Conservation (phyloP, 1,140 invertebrate species). For the Sipha flava region DNA sequence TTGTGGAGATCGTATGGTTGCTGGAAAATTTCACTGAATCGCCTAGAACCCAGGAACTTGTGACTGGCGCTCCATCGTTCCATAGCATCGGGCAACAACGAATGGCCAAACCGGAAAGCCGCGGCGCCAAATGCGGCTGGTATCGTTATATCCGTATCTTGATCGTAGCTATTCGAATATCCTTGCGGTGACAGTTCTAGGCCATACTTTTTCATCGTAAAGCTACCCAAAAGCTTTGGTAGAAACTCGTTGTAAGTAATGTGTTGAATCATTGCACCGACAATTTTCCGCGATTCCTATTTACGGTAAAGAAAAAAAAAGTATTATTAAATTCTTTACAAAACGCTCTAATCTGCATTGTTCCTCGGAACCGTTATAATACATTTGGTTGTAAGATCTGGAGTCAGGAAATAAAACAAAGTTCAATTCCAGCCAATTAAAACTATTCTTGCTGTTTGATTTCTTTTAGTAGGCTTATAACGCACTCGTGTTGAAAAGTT, state of each 20-base stretch:
- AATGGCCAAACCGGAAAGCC: slow-evolving; percentile 57
- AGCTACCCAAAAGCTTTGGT: slow-evolving; percentile 67
- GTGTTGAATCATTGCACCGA: slow-evolving; percentile 75
- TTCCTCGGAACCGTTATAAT: too few species aligned
- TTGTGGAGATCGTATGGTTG: slow-evolving; percentile 54
- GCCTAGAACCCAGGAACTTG: slow-evolving; percentile 35
- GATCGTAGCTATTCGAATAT: slow-evolving; percentile 51
- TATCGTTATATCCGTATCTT: slow-evolving; percentile 52
- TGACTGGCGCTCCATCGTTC: slow-evolving; percentile 37
- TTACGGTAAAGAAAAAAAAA: not conserved
- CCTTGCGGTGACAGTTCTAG: slow-evolving; percentile 59
- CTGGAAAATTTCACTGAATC: slow-evolving; percentile 40
- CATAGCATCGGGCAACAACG: slow-evolving; percentile 45
- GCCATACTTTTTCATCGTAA: slow-evolving; percentile 50
- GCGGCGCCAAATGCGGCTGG: slow-evolving; percentile 57
- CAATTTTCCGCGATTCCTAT: slow-evolving; percentile 72
- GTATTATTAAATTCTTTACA: not conserved
- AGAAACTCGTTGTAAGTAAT: slow-evolving; percentile 83
- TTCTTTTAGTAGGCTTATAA: too few species aligned
- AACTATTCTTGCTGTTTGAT: too few species aligned
- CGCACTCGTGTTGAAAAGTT: too few species aligned
- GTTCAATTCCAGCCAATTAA: too few species aligned
- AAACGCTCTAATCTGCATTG: too few species aligned
- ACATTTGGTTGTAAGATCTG: too few species aligned
- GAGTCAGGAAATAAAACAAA: too few species aligned